Base-by-base conservation (phyloP, 2,888 invertebrate species). In the Aspidiotus destructor region DNA sequence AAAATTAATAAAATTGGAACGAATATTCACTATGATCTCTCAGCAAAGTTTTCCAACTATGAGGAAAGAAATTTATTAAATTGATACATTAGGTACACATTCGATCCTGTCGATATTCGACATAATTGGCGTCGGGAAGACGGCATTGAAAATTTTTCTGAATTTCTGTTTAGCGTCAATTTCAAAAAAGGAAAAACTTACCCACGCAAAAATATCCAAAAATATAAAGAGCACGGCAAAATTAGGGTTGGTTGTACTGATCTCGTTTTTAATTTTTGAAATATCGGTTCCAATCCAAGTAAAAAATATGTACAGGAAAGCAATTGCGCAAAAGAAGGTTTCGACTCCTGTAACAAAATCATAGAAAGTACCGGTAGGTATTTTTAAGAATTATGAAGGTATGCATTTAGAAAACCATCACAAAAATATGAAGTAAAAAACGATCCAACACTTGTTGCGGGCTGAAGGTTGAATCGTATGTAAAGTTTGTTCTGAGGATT, bases 271-370 rank as follows among this genome's bases (percentile, higher is more conserved):
- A 28, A 28, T 28, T 28, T 28, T 28, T 9, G 62, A 42, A 7
- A 62, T 55, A 11, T n/a, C 13, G 8, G 62, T 57, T 42, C 62
- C 69, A n/a, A 62, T 0, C 61, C 62, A 69, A 16, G 54, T 69
- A 41, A 69, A 69, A 61, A 69, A 69, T 17, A 69, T 62, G 62
- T 69, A 69, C 28, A 69, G 41, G 54, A 69, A 69, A 41, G 62
- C 28, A 13, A 69, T 58, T 8, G 42, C 41, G 17, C 69, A 67
- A 41, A 67, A 67, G 15, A 67, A 60, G 10, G 58, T 52, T 44
- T 67, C 67, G 42, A 60, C 17, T 17, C 60, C 67, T 67, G 64
- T 10, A 44, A 54, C 41, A 10, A 9, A 42, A 62, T 41, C 9
- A 57, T 16, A 16, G 7, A 7, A 42, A 42, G 17, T 62, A n/a